phyloP scores from a whole-genome alignment of 2,113 vertebrate species.

The Geothlypis trichas region DNA sequence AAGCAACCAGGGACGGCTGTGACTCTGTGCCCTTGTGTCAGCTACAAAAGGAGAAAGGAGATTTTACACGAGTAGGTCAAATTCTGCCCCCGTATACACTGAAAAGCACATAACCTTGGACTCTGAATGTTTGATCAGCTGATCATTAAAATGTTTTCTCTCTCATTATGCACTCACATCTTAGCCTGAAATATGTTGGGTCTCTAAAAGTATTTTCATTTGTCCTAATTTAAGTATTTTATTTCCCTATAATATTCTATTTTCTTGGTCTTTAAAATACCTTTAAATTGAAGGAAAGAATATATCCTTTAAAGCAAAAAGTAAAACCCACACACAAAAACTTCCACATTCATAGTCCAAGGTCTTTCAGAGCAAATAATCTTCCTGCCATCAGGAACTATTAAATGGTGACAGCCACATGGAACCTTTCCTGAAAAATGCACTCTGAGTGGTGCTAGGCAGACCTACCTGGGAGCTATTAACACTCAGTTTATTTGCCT shows the following conservation, averaged over 20 bases:
- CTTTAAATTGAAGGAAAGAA: background rate
- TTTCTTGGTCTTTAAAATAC: background rate
- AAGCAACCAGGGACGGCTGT: background rate
- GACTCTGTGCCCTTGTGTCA: background rate
- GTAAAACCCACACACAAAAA: background rate
- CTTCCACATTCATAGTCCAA: background rate
- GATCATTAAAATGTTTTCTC: background rate
- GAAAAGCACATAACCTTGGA: background rate
- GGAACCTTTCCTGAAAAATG: slow-evolving; percentile 20
- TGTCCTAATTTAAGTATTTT: background rate
- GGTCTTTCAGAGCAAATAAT: background rate
- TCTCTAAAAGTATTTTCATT: background rate
- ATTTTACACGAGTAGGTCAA: background rate
- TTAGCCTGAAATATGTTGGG: background rate
- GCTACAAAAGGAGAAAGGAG: background rate
- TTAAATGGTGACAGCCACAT: background rate
- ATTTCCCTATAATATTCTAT: background rate
- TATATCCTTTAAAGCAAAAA: background rate
- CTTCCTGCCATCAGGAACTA: background rate
- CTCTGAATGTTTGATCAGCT: background rate
- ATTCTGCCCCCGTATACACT: background rate
- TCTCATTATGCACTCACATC: background rate
- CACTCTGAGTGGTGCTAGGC: background rate
- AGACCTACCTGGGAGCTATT: slow-evolving; percentile 2
- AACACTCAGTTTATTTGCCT: slow-evolving; percentile 21